Percentiles rank a stretch among this genome's conserved stretches.
Evolutionary conservation across 2,888 invertebrate genomes (phyloP).

Genomic region (Ypsolopha sequella): DNA sequence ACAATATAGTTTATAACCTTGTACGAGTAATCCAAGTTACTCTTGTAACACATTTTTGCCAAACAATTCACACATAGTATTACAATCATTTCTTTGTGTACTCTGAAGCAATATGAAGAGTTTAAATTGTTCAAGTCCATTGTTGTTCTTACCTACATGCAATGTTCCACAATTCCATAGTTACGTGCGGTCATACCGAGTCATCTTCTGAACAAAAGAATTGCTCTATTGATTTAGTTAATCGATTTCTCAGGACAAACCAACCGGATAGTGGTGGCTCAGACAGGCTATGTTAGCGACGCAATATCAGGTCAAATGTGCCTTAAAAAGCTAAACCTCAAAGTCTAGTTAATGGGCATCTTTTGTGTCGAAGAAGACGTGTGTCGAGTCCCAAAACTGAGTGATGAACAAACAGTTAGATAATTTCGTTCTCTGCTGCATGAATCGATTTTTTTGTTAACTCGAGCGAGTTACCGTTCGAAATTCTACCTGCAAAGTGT

Average conservation of each 20-base stretch:
- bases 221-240: constrained; percentile 3
- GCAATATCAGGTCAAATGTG: not conserved
- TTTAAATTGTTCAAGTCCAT: constrained; percentile 23
- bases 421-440: constrained; percentile 35
- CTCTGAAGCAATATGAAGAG: constrained; percentile 33
- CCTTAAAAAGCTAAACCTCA: no score
- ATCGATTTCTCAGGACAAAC: not conserved
- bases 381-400: constrained; percentile 33
- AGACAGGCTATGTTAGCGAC: not conserved
- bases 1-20: no score
- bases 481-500: constrained; percentile 23
- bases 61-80: not conserved
- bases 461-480: constrained; percentile 33
- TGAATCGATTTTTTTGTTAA: constrained; percentile 38
- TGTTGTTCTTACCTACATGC: constrained; percentile 2
- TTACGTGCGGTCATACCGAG: not conserved
- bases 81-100: constrained; percentile 34
- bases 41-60: not conserved
- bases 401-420: constrained; percentile 45
- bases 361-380: constrained; percentile 10
- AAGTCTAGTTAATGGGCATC: not conserved
- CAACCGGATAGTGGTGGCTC: not conserved
- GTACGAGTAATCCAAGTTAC: not conserved
- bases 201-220: constrained; percentile 1
- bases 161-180: not conserved